Base-by-base conservation (phyloP, 1,140 invertebrate genomes). In the Apocrypta bakeri region DNA sequence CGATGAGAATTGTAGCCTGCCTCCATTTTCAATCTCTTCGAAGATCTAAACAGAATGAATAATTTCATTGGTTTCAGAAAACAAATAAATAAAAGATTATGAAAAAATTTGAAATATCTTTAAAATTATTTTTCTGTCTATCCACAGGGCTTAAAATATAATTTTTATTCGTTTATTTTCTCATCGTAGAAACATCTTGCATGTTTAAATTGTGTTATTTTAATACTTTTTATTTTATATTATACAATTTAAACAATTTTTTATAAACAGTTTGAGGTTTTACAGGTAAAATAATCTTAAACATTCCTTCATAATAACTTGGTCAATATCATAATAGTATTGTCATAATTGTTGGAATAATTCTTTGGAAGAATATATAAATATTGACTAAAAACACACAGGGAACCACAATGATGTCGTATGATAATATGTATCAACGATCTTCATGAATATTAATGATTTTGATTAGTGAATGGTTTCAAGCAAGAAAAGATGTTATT, bases 11-110 rank as follows among this genome's bases (percentile, higher is more conserved):
- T 91, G 85, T 92, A 92, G 69, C 93, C 94, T 72, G 93, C 93
- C 84, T 94, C 94, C 91, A 94, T 93, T 91, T 94, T 94, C 83
- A 94, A 86, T 84, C 92, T 91, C 89, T 94, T 94, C n/a, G 94
- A 94, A 75, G 94, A 94, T 85, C 94, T 94, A 88, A 66, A 92
- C 92, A 27, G 31, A 73, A 40, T 75, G 29, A 25, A 37, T 42
- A 42, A 48, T 73, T 25, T 25, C 7, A 40, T 24, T 75, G 21
- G n/a, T 27, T 75, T 56, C 37, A 42, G 33, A 40, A 73, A 2
- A 42, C 48, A 48, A 42, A 11, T 21, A 61, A 74, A n/a, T 37
- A 64, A 14, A 31, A 61, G 21, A 27, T 79, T 37, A 64, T 64
- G 12, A 80, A 27, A 64, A 64, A 80, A 72, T 37, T 33, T 21